phyloP scores from a whole-genome alignment of 2,888 invertebrate genomes.

The Cheilosia vulpina region DNA sequence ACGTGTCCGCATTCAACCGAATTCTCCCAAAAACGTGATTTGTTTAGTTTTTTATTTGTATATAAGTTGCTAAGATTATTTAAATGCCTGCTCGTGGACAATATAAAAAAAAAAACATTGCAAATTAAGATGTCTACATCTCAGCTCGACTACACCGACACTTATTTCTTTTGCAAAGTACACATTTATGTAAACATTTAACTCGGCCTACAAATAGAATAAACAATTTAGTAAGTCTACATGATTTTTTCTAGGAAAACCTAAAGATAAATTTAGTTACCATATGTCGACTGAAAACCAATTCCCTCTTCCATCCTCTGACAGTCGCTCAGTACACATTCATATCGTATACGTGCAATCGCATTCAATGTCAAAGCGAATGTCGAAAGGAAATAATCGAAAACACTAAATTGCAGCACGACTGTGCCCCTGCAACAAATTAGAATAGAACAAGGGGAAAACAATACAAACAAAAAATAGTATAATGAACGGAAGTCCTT shows the following conservation, averaged over 20 bases:
- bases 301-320: not conserved
- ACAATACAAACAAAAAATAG: constrained; percentile 1
- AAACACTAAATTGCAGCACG: not conserved
- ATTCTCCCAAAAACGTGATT: too few species aligned
- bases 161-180: too few species aligned
- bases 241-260: constrained; percentile 35
- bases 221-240: not conserved
- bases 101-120: too few species aligned
- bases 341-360: constrained; percentile 5
- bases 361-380: constrained; percentile 30
- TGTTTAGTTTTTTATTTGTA: too few species aligned
- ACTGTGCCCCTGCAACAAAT: not conserved
- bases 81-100: too few species aligned
- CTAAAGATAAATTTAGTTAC: constrained; percentile 33
- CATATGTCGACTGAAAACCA: constrained; percentile 20
- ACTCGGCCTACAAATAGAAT: too few species aligned
- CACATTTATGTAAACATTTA: too few species aligned
- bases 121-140: too few species aligned
- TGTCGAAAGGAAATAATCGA: constrained; percentile 1
- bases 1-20: too few species aligned
- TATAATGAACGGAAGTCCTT: constrained; percentile 40
- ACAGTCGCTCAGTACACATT: not conserved
- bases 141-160: too few species aligned
- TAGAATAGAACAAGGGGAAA: constrained; percentile 1
- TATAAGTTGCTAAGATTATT: too few species aligned